phyloP scores from a whole-genome alignment of 2,797 vertebrate species.

The Choloepus didactylus region DNA sequence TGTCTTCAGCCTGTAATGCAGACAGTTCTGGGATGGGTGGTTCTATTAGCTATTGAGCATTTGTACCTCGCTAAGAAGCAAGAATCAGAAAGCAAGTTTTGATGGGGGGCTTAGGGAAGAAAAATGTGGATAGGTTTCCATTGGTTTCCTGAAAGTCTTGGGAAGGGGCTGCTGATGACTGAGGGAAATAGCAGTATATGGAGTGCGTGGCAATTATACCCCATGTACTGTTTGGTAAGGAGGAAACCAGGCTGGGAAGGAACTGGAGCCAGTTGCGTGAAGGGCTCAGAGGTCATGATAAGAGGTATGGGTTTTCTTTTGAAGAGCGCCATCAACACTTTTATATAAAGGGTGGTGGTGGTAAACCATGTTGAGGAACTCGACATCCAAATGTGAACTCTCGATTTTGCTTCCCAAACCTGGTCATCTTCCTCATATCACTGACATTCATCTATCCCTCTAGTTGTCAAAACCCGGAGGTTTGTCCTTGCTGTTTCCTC shows the following conservation, averaged over 20 bases:
- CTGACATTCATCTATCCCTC: not conserved
- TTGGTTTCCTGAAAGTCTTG: not conserved
- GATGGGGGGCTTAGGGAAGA: not conserved
- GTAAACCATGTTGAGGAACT: not conserved
- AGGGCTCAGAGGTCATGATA: not conserved
- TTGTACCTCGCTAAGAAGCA: not conserved
- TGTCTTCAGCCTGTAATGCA: not conserved
- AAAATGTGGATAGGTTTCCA: not conserved
- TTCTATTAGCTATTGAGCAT: not conserved
- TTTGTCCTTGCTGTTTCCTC: not conserved
- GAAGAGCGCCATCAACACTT: not conserved
- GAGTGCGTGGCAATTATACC: not conserved
- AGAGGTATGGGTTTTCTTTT: not conserved
- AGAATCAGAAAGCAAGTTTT: slow-evolving; percentile 29
- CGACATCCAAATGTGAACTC: not conserved
- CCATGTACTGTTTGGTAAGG: too few relatives aligned
- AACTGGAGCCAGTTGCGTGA: not conserved
- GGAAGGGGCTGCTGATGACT: not conserved
- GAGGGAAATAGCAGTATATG: not conserved
- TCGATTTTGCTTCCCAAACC: not conserved
- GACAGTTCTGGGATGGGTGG: not conserved
- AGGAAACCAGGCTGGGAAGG: not conserved
- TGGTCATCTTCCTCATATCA: not conserved
- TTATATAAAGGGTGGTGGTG: not conserved
- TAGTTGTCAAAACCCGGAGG: not conserved